These are phyloP conservation scores for Oncorhynchus tshawytscha DNA, from an alignment of 2,113 vertebrate genomes.

Conservation along the genomic window DNA sequence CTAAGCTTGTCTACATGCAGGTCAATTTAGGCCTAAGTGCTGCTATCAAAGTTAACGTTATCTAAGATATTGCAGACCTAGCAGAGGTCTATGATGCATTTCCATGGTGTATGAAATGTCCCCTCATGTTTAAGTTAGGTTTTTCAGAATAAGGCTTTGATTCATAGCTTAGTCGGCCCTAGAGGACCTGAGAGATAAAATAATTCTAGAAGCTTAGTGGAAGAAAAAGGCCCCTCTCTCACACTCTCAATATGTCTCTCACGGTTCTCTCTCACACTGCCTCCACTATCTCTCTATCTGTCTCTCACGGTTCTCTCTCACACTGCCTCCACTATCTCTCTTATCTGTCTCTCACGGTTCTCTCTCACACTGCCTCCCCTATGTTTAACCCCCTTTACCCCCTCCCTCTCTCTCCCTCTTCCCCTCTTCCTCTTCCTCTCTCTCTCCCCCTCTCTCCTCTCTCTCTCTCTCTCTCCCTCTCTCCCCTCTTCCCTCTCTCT, in stretches of 20 bases:
- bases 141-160: conserved; percentile 41
- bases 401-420: conserved; percentile 14
- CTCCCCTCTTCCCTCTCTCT: conserved; percentile 25
- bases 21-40: neutral
- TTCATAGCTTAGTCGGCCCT: conserved; percentile 61
- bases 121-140: conserved; percentile 37
- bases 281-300: conserved; percentile 62
- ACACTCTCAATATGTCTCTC: conserved; percentile 20
- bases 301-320: conserved; percentile 10
- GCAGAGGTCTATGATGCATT: conserved; percentile 19
- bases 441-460: conserved; percentile 23
- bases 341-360: conserved; percentile 41
- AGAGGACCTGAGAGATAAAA: conserved; percentile 62
- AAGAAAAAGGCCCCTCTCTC: conserved; percentile 47
- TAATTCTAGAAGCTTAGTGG: conserved; percentile 51
- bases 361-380: conserved; percentile 42
- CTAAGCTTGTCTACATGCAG: conserved; percentile 21
- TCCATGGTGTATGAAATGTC: conserved; percentile 12
- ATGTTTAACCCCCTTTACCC: conserved; percentile 53
- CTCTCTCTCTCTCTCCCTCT: too few species aligned
- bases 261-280: conserved; percentile 45
- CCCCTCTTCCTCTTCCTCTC: conserved; percentile 31
- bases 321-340: conserved; percentile 60
- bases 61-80: conserved; percentile 43
- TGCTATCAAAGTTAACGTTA: conserved; percentile 3